A percentile compares a stretch with the other conserved stretches of the same genome.
These are phyloP conservation scores for Itoplectis maculator DNA, from an alignment of 2,888 invertebrate genomes.

Conservation along the genomic window DNA sequence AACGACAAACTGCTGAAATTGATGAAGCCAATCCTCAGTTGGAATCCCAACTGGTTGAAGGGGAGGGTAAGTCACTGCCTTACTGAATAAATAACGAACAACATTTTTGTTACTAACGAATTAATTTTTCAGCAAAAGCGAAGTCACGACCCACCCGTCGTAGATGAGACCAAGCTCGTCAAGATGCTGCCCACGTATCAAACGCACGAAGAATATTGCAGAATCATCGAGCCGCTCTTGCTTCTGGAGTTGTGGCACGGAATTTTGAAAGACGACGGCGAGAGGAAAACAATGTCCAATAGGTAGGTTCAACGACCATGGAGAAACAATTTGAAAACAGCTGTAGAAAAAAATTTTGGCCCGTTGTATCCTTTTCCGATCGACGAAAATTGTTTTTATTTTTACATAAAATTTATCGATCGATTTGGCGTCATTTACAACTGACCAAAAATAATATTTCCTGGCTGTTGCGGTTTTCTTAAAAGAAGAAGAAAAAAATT, in stretches of 20 bases:
- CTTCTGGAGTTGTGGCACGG: conserved; percentile 88
- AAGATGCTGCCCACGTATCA: conserved; percentile 86
- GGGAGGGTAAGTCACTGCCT: conserved; percentile 64
- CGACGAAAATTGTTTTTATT: too few species aligned
- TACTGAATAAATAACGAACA: too few species aligned
- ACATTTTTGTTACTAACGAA: too few species aligned
- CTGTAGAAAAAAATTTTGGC: too few species aligned
- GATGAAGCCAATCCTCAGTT: conserved; percentile 86
- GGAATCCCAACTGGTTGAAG: conserved; percentile 89
- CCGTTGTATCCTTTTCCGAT: too few species aligned
- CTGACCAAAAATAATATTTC: too few species aligned
- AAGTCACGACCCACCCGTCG: conserved; percentile 85
- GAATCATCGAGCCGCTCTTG: conserved; percentile 86
- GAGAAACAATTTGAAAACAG: background rate
- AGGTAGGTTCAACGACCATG: conserved; percentile 30
- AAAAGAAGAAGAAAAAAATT: too few species aligned
- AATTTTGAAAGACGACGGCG: conserved; percentile 77
- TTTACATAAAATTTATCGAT: too few species aligned
- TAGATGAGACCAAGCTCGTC: conserved; percentile 85
- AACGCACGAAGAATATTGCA: conserved; percentile 87
- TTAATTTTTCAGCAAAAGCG: conserved; percentile 39
- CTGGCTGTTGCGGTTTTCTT: too few species aligned
- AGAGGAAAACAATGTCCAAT: conserved; percentile 49
- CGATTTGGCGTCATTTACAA: too few species aligned
- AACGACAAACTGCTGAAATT: conserved; percentile 83